Evolutionary conservation across 30 jellyfish, hydroid and myxozoan genomes (phyloP).

Genomic region (Pseudorhiza aurosa): DNA sequence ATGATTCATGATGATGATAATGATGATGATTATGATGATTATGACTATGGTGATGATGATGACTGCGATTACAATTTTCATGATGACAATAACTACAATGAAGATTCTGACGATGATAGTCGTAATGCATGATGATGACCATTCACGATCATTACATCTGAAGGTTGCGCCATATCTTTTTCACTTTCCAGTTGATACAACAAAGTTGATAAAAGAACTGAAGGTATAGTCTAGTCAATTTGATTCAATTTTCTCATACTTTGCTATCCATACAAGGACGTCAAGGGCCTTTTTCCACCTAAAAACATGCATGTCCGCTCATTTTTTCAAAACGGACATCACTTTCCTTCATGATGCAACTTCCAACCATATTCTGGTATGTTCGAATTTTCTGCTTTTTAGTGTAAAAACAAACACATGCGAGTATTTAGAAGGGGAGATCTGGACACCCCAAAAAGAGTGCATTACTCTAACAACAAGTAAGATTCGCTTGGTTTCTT

Average conservation of each 20-base stretch:
- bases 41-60: not conserved
- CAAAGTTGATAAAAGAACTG: not conserved
- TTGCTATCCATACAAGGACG: too few species aligned
- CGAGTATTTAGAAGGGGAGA: constrained; percentile 20
- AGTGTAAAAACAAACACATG: constrained; percentile 50
- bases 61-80: not conserved
- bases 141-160: not conserved
- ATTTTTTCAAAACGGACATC: too few species aligned
- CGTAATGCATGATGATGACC: not conserved
- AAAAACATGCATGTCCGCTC: too few species aligned
- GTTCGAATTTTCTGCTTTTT: not conserved
- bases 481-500: not conserved
- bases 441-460: constrained; percentile 38
- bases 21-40: not conserved
- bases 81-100: not conserved
- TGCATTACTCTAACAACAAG: constrained; percentile 73
- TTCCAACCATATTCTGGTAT: too few species aligned
- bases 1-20: not conserved
- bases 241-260: too few species aligned
- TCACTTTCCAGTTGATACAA: not conserved
- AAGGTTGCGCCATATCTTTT: not conserved
- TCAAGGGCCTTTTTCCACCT: too few species aligned
- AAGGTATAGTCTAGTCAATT: not conserved
- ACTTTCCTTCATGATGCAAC: too few species aligned
- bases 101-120: not conserved